Base-by-base conservation (phyloP, 2,888 invertebrate genomes). In the Rutpela maculata region DNA sequence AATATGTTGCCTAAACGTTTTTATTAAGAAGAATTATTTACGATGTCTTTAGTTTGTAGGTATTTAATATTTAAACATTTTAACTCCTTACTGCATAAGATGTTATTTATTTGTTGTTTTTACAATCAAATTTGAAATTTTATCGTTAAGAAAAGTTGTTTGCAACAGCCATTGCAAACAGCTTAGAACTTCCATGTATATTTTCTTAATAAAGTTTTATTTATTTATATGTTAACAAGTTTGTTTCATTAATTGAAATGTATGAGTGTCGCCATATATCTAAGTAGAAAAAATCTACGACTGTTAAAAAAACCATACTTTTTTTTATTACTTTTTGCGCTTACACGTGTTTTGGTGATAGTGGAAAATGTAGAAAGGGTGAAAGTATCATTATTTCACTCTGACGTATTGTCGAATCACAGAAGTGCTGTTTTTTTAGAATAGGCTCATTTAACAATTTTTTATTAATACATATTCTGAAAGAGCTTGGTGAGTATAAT, bases 91-190 rank as follows among this genome's bases (percentile, higher is more conserved):
- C 65, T 38, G 38, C 65, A 67, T 35, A 31, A 43, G 55, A 31
- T 12, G n/a, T 26, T 68, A 22, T 56, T 55, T 56, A 59, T 59
- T 59, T 22, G 18, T 17, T 22, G 31, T 56, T 63, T 18, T 35
- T 63, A 38, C 18, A 38, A 10, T 17, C 1, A 17, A 18, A 12
- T 5, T 19, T 57, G 35, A 56, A 9, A 22, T 31, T 63, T 17
- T 56, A 43, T 63, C 17, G 26, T 74, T 71, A 19, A n/a, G 22
- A 12, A 70, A 86, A 84, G 85, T 82, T 85, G 82, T 80, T 83
- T 85, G 86, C 84, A 87, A 83, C 89, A 89, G 89, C 89, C 89
- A 88, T 88, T 87, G 82, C 86, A 84, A 82, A 78, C 81, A 82
- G 74, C 79, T 85, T 82, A 26, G 17, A 7, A 55, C 10, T 70